A percentile compares a stretch with the other conserved stretches of the same genome.
Conservation (phyloP, 2,113 vertebrate species). For the Picathartes gymnocephalus region DNA sequence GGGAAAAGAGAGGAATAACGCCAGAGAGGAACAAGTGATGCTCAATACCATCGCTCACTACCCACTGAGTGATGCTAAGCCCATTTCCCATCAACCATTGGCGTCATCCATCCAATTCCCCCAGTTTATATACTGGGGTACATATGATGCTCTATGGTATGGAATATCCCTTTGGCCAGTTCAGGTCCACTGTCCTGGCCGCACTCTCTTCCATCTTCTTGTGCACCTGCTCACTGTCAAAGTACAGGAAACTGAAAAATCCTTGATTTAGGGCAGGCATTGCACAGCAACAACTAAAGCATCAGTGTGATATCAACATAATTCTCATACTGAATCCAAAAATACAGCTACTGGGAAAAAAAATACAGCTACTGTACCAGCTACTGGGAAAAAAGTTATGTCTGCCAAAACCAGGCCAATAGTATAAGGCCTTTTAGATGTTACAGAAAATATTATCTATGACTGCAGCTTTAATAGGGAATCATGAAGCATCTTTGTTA, state of each 20-base stretch:
- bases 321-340: background rate
- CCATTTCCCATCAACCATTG: background rate
- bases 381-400: background rate
- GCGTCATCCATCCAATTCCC: background rate
- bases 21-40: background rate
- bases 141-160: background rate
- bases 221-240: background rate
- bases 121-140: background rate
- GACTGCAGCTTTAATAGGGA: background rate
- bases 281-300: background rate
- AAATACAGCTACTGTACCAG: no score
- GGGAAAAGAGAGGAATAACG: background rate
- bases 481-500: background rate
- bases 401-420: background rate
- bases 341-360: no score
- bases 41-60: background rate
- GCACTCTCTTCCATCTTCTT: background rate
- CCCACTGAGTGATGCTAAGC: background rate
- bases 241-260: background rate
- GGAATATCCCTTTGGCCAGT: background rate
- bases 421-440: background rate
- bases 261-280: background rate
- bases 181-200: background rate
- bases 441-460: background rate
- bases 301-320: background rate